Evolutionary conservation across 2,113 vertebrate genomes (phyloP).

Genomic region (Oreochromis aureus): DNA sequence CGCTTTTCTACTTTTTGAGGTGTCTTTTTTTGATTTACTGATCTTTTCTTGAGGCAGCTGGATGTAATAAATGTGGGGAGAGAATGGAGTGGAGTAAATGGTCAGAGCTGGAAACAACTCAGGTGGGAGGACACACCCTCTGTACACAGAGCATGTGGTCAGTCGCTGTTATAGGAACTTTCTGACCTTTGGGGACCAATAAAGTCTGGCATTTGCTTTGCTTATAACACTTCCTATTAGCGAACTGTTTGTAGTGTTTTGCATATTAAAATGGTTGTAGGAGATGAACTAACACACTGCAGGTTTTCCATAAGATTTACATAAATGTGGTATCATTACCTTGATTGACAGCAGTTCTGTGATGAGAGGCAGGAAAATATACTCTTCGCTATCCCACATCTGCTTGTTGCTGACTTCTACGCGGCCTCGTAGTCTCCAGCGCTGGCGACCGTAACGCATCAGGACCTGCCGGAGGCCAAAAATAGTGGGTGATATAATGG

Average conservation of each 20-base stretch:
- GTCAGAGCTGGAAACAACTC: background rate
- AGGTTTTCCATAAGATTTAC: background rate
- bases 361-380: conserved; percentile 90
- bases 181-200: background rate
- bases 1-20: background rate
- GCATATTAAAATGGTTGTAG: background rate
- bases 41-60: background rate
- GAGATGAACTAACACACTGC: background rate
- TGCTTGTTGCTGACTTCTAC: conserved; percentile 95
- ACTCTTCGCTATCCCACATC: conserved; percentile 97
- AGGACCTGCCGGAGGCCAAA: conserved; percentile 76
- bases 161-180: background rate
- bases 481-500: background rate
- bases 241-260: background rate
- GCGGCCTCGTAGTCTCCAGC: conserved; percentile 93
- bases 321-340: conserved; percentile 64
- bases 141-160: background rate
- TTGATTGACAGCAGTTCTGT: conserved; percentile 97
- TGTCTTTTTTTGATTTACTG: background rate
- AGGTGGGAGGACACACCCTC: background rate
- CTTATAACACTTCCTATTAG: background rate
- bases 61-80: background rate
- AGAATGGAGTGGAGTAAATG: background rate
- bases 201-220: background rate
- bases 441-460: conserved; percentile 95